Conservation (phyloP, 2,888 invertebrate genomes). For the Taphrorychus bicolor region DNA sequence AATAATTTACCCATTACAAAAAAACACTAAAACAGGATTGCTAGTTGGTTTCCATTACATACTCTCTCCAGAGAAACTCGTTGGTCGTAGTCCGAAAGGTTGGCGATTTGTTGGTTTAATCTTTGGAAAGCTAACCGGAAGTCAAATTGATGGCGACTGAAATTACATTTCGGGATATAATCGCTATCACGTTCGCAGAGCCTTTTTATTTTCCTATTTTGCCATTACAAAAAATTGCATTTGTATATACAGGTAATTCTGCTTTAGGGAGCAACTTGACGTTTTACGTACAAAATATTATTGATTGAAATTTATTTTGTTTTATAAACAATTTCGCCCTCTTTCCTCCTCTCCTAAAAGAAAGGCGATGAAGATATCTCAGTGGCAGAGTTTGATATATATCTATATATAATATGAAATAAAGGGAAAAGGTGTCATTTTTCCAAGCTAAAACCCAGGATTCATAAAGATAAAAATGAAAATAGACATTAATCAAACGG, state of each 20-base stretch:
- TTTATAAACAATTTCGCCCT: neutral
- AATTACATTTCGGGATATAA: slow-evolving; percentile 38
- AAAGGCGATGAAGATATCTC: slow-evolving; percentile 25
- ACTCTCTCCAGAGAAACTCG: neutral
- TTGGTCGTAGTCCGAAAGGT: slow-evolving; percentile 13
- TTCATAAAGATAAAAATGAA: slow-evolving; percentile 32
- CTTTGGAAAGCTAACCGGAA: slow-evolving; percentile 32
- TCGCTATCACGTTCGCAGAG: slow-evolving; percentile 14
- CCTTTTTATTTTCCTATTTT: neutral
- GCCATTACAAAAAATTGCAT: neutral
- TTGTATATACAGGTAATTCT: too few relatives aligned
- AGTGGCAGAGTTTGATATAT: neutral
- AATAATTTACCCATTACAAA: too few relatives aligned
- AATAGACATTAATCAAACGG: slow-evolving; percentile 29
- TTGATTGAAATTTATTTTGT: too few relatives aligned
- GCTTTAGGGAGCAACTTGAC: too few relatives aligned
- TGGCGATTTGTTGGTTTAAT: slow-evolving; percentile 40
- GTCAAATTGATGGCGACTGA: slow-evolving; percentile 37
- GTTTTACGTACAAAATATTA: too few relatives aligned
- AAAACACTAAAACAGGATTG: too few relatives aligned
- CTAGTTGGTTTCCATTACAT: neutral
- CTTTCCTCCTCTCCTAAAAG: too few relatives aligned
- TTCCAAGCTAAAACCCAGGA: slow-evolving; percentile 17
- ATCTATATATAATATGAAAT: slow-evolving; percentile 15
- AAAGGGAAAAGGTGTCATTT: slow-evolving; percentile 23